A percentile compares a stretch with the other conserved stretches of the same genome.
Conservation (phyloP, 2,888 invertebrate genomes). For the Ctena decussata region DNA sequence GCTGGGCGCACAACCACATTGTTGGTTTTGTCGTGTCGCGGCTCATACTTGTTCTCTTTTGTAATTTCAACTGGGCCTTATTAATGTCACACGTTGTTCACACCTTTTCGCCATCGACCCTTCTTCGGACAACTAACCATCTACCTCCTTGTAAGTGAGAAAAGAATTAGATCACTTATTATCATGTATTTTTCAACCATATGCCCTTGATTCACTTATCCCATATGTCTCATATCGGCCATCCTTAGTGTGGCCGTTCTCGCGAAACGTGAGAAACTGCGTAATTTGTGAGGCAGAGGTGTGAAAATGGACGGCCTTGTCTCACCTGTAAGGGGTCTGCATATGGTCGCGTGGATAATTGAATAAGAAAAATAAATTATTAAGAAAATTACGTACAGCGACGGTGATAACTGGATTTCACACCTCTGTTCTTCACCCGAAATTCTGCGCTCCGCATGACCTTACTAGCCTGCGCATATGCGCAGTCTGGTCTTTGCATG, state of each 20-base stretch:
- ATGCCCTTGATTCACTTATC: neutral
- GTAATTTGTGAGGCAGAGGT: conserved; percentile 37
- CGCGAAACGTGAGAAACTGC: conserved; percentile 51
- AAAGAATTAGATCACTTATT: neutral
- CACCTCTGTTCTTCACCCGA: neutral
- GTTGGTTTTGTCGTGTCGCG: too few species aligned
- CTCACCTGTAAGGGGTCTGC: conserved; percentile 38
- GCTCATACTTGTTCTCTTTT: too few species aligned
- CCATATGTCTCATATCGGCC: neutral
- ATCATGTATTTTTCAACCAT: neutral
- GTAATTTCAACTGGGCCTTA: too few species aligned
- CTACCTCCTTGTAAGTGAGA: too few species aligned
- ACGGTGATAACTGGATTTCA: neutral
- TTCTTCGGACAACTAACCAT: too few species aligned
- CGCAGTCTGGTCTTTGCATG: too few species aligned
- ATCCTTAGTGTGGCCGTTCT: conserved; percentile 21
- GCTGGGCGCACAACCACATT: too few species aligned
- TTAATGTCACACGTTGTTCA: neutral
- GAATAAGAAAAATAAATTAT: conserved; percentile 56
- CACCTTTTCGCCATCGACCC: neutral
- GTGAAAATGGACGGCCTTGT: conserved; percentile 48
- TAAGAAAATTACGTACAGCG: conserved; percentile 15
- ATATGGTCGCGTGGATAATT: conserved; percentile 50
- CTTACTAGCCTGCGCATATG: too few species aligned
- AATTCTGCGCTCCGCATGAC: too few species aligned